A percentile compares a stretch with the other conserved stretches of the same genome.
Evolutionary conservation across 2,797 vertebrate species (phyloP).

Genomic region (Siniperca obscura): DNA sequence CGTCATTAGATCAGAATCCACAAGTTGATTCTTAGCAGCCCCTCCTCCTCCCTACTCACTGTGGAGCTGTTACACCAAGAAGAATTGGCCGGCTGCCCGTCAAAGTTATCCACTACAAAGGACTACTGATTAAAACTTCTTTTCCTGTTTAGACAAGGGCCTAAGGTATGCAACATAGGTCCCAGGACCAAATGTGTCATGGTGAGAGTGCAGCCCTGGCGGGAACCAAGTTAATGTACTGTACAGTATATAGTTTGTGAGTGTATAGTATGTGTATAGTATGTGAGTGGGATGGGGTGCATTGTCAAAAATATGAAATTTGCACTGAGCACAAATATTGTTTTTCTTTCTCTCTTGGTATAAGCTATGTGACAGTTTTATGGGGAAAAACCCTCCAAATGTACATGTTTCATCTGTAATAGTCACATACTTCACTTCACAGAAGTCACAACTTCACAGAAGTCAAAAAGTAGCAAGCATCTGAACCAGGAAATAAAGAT

Average conservation of each 20-base stretch:
- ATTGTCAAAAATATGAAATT: slow-evolving; percentile 4
- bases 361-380: not conserved
- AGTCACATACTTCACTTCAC: too few relatives aligned
- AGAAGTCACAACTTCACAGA: too few relatives aligned
- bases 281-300: not conserved
- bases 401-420: not conserved
- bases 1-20: slow-evolving; percentile 56
- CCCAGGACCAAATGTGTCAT: slow-evolving; percentile 60
- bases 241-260: slow-evolving; percentile 14
- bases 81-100: slow-evolving; percentile 64
- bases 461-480: too few relatives aligned
- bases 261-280: too few relatives aligned
- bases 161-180: slow-evolving; percentile 74
- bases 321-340: not conserved
- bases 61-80: slow-evolving; percentile 56
- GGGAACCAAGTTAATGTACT: slow-evolving; percentile 38
- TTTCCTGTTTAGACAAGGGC: slow-evolving; percentile 85
- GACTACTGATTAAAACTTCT: slow-evolving; percentile 77
- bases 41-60: slow-evolving; percentile 39
- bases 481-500: too few relatives aligned
- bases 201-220: slow-evolving; percentile 53
- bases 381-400: not conserved
- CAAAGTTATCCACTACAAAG: slow-evolving; percentile 79
- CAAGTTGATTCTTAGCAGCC: slow-evolving; percentile 49
- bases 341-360: not conserved